Base-by-base conservation (phyloP, 2,888 invertebrate genomes). In the Athetis lepigone region DNA sequence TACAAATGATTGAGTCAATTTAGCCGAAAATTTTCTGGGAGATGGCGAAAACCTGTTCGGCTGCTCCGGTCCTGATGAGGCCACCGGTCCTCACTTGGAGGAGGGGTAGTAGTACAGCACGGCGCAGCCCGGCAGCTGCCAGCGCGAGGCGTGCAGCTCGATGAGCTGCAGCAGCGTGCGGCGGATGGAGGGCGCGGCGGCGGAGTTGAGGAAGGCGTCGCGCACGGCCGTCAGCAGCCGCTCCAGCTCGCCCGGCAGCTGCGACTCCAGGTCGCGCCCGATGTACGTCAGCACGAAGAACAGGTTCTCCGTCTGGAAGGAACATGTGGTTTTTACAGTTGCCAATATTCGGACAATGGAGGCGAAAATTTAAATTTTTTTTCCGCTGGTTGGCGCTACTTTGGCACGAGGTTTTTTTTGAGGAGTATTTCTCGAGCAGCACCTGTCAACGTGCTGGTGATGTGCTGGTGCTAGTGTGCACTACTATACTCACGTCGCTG, bases 101-200 rank as follows among this genome's bases (percentile, higher is more conserved):
- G 96, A 96, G 55, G 97, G 97, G 91, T 97, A 97, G 93, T 98
- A 98, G 91, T 98, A 98, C 60, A 98, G 96, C 57, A 98, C 97
- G 4, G 98, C 98, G 50, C 98, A 97, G 59, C 98, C 98, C 19
- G 98, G 97, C 75, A 98, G 96, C 88, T 98, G 98, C 98, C 98
- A 98, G 89, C 97, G 97, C 0, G 98, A 97, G 1, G 98, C 98
- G 90, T 98, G 98, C 60, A 98, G 95, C 90, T 98, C 98, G 78
- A 98, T 98, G 61, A 98, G 95, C 91, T 98, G 98, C 70, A 98
- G 95, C 63, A 98, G 95, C 2, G 98, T 98, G 88, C 98, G 97
- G 78, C 98, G 96, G 70, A 98, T 97, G 75, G 97, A 96, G 3
- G 97, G 97, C 50, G 97, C 96, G 18, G 97, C 97, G 42, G 96